Evolutionary conservation across 2,797 vertebrate genomes (phyloP).

Genomic region (Phyllotis vaccarum): DNA sequence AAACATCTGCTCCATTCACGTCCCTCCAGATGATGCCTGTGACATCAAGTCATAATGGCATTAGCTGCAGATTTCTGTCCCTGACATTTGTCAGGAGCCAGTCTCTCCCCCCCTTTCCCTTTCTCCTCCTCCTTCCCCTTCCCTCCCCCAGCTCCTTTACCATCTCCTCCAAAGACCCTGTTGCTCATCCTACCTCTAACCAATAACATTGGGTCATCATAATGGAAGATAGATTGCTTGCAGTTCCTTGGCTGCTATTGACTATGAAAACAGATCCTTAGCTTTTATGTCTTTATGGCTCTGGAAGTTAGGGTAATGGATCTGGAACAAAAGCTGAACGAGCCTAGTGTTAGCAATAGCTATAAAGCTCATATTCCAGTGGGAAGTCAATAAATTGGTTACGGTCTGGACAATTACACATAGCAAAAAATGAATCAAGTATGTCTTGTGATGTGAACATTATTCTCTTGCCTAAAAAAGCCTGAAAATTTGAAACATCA

Average conservation of each 20-base stretch:
- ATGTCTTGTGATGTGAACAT: background rate
- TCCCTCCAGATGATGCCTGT: too few species aligned
- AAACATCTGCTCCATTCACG: accelerated
- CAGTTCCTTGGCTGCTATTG: background rate
- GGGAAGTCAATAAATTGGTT: background rate
- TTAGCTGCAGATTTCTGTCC: background rate
- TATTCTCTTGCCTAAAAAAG: slow-evolving; percentile 22
- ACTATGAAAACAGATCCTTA: background rate
- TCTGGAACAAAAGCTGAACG: background rate
- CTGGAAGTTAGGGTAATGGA: slow-evolving; percentile 3
- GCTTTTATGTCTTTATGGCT: background rate
- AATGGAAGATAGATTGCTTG: background rate
- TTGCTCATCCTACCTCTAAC: background rate
- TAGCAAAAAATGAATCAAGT: slow-evolving; percentile 16
- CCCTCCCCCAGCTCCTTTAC: background rate
- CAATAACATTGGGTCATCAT: background rate
- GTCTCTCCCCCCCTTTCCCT: background rate
- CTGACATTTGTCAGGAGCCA: background rate
- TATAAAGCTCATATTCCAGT: background rate
- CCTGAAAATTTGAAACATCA: background rate
- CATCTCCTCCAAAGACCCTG: background rate
- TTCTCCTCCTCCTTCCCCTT: background rate
- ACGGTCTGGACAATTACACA: background rate
- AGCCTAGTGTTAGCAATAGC: background rate
- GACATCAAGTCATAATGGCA: background rate